A percentile compares a stretch with the other conserved stretches of the same genome.
phyloP scores from a whole-genome alignment of 1,140 invertebrate genomes.

The Aphelinus certus region DNA sequence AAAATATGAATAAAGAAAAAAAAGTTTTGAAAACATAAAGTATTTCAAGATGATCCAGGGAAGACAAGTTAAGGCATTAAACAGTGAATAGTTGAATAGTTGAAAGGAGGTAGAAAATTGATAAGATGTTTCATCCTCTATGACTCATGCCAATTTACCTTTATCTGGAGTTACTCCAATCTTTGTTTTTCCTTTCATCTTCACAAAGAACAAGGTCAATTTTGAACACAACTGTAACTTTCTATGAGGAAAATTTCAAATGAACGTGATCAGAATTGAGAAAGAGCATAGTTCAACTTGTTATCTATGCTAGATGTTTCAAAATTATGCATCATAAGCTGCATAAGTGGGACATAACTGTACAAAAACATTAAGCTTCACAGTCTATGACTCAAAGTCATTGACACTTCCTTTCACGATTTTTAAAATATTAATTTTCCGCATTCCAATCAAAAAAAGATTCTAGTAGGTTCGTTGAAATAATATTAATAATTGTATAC shows the following conservation, averaged over 20 bases:
- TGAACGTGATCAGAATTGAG: not conserved
- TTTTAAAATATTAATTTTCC: no score
- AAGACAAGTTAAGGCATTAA: no score
- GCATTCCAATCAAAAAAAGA: no score
- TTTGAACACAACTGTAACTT: not conserved
- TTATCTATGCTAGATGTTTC: not conserved
- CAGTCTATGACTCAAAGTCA: conserved; percentile 13
- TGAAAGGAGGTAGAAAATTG: not conserved
- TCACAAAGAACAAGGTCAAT: conserved; percentile 4
- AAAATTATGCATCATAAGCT: conserved; percentile 28
- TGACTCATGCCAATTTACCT: conserved; percentile 23
- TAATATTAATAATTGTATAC: no score
- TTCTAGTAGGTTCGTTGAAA: no score
- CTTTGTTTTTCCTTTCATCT: not conserved
- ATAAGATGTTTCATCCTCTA: conserved; percentile 21
- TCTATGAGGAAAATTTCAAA: conserved; percentile 2
- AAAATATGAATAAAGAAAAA: no score
- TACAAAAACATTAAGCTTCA: conserved; percentile 27
- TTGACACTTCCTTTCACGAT: not conserved
- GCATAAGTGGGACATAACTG: conserved; percentile 40
- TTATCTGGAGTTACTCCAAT: conserved; percentile 5
- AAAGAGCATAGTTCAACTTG: not conserved
- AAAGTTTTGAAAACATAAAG: no score
- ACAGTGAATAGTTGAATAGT: no score
- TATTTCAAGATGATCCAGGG: no score